Percentiles rank a stretch among this genome's conserved stretches.
These are phyloP conservation scores for Novumbra hubbsi DNA, from an alignment of 2,797 vertebrate species.

Conservation along the genomic window DNA sequence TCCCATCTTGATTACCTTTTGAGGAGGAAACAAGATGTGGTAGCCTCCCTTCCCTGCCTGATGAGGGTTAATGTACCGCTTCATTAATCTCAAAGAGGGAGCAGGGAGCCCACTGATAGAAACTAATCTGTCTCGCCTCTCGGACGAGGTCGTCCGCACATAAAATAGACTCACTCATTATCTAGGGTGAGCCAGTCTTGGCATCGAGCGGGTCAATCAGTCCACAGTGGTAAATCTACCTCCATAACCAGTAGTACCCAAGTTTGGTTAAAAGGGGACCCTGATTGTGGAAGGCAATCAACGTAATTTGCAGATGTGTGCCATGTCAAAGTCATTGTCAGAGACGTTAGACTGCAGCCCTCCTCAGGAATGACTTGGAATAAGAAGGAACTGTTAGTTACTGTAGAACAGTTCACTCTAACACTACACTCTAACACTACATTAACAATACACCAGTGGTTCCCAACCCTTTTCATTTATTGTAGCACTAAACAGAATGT, in stretches of 20 bases:
- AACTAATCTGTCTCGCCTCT: slow-evolving; percentile 21
- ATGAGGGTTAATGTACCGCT: slow-evolving; percentile 39
- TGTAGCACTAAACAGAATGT: too few species aligned
- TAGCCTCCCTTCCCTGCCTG: slow-evolving; percentile 25
- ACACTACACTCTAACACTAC: too few species aligned
- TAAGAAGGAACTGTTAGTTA: neutral
- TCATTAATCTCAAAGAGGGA: slow-evolving; percentile 41
- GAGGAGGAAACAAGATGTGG: slow-evolving; percentile 27
- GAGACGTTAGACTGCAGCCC: neutral
- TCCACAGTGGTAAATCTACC: slow-evolving; percentile 7
- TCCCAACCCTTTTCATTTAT: too few species aligned
- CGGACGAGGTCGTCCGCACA: slow-evolving; percentile 11
- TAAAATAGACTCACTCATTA: neutral
- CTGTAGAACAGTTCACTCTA: too few species aligned
- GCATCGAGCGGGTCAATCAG: slow-evolving; percentile 29
- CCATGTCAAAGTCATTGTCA: slow-evolving; percentile 15
- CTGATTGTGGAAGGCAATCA: slow-evolving; percentile 21
- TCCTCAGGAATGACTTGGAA: neutral
- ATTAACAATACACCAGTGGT: too few species aligned
- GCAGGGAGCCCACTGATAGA: slow-evolving; percentile 39
- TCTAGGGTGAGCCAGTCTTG: neutral
- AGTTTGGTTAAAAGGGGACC: slow-evolving; percentile 16
- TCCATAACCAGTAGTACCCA: slow-evolving; percentile 29
- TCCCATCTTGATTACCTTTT: slow-evolving; percentile 40
- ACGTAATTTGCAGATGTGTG: slow-evolving; percentile 23